Evolutionary conservation across 2,113 vertebrate species (phyloP).

Genomic region (Etheostoma spectabile): DNA sequence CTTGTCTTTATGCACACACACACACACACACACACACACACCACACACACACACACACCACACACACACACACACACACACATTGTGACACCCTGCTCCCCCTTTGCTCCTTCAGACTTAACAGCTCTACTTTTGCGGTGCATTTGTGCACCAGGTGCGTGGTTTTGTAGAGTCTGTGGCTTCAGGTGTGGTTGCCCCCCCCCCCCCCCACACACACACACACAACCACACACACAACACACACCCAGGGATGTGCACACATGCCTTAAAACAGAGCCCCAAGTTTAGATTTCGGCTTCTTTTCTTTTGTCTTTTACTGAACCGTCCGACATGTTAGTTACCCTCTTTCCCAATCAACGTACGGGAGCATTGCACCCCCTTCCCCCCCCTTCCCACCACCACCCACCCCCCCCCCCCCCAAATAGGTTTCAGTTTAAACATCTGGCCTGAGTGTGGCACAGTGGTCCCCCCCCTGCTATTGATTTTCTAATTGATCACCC

Average conservation of each 20-base stretch:
- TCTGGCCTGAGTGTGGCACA: constrained; percentile 48
- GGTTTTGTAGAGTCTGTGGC: constrained; percentile 1
- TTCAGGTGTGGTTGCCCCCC: constrained; percentile 31
- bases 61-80: no score
- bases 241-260: background rate
- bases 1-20: constrained; percentile 63
- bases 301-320: constrained; percentile 47
- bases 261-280: background rate
- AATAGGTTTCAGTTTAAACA: constrained; percentile 68
- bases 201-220: background rate
- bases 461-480: constrained; percentile 29
- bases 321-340: constrained; percentile 29
- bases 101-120: background rate
- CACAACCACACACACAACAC: no score
- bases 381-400: no score
- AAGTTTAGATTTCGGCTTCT: background rate
- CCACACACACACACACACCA: no score
- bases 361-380: no score
- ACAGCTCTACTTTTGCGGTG: constrained; percentile 27
- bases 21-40: constrained; percentile 13
- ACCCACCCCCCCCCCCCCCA: no score
- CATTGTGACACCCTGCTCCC: constrained; percentile 21
- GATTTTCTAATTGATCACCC: constrained; percentile 67
- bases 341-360: no score
- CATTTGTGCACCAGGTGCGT: constrained; percentile 53